These are phyloP conservation scores for Phylloscopus trochilus DNA, from an alignment of 2,113 vertebrate species.

Conservation along the genomic window DNA sequence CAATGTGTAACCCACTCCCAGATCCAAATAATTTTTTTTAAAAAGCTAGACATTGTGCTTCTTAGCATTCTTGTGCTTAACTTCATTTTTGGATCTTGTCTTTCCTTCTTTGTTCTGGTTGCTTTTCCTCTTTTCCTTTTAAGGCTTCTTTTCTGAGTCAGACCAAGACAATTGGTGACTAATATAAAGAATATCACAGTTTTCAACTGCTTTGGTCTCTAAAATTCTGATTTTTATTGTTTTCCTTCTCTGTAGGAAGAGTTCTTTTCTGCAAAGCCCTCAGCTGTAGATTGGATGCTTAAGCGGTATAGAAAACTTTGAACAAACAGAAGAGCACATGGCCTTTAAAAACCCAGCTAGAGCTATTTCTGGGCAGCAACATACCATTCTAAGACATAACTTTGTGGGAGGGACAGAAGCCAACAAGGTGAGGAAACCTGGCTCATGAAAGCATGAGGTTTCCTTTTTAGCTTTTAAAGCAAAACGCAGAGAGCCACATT, in stretches of 20 bases:
- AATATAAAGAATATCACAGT: not conserved
- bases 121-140: not conserved
- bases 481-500: not conserved
- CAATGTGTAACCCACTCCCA: not conserved
- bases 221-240: not conserved
- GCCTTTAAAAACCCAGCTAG: not conserved
- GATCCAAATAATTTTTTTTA: not conserved
- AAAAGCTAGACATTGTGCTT: not conserved
- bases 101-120: not conserved
- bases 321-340: not conserved
- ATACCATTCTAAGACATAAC: not conserved
- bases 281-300: not conserved
- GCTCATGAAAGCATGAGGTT: not conserved
- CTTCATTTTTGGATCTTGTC: not conserved
- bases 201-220: not conserved
- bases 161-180: not conserved
- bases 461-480: not conserved
- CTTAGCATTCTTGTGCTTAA: not conserved
- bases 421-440: constrained; percentile 15
- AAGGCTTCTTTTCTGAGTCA: not conserved
- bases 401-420: not conserved
- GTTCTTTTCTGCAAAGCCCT: not conserved
- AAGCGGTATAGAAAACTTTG: not conserved
- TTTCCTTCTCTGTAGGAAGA: not conserved
- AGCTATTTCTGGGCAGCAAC: not conserved